A percentile compares a stretch with the other conserved stretches of the same genome.
phyloP scores from a whole-genome alignment of 2,797 vertebrate species.

The Hippopotamyrus pictus region DNA sequence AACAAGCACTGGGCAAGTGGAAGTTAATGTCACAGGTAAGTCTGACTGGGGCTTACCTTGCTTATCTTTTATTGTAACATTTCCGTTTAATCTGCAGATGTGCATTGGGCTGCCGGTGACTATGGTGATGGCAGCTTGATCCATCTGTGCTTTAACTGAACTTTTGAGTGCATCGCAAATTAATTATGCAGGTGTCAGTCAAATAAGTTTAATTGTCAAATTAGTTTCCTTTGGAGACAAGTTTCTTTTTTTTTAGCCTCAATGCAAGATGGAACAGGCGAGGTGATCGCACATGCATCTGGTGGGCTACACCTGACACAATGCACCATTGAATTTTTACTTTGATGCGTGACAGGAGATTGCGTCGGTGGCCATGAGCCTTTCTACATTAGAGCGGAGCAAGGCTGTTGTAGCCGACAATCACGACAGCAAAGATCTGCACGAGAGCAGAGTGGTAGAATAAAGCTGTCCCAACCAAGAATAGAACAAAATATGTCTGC shows the following conservation, averaged over 20 bases:
- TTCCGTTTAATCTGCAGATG: neutral
- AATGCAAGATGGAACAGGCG: neutral
- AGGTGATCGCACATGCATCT: neutral
- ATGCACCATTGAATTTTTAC: neutral
- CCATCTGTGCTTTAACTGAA: neutral
- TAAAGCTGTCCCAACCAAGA: neutral
- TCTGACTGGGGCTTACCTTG: neutral
- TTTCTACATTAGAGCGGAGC: neutral
- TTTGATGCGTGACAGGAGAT: neutral
- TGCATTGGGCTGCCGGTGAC: neutral
- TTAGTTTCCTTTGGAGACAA: neutral
- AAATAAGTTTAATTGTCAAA: neutral
- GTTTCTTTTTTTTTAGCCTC: neutral
- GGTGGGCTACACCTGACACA: neutral
- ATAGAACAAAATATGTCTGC: neutral
- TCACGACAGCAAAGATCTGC: neutral
- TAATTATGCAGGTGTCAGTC: neutral
- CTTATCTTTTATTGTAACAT: neutral
- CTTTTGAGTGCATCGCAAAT: neutral
- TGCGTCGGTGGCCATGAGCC: neutral
- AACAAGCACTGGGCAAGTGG: conserved; percentile 78
- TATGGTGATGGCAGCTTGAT: neutral
- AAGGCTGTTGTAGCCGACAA: neutral
- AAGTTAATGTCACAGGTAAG: conserved; percentile 89
- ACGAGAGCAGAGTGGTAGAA: neutral